Percentiles rank a stretch among this genome's conserved stretches.
These are phyloP conservation scores for Paraescarpia echinospica DNA, from an alignment of 1,140 invertebrate species.

Conservation along the genomic window DNA sequence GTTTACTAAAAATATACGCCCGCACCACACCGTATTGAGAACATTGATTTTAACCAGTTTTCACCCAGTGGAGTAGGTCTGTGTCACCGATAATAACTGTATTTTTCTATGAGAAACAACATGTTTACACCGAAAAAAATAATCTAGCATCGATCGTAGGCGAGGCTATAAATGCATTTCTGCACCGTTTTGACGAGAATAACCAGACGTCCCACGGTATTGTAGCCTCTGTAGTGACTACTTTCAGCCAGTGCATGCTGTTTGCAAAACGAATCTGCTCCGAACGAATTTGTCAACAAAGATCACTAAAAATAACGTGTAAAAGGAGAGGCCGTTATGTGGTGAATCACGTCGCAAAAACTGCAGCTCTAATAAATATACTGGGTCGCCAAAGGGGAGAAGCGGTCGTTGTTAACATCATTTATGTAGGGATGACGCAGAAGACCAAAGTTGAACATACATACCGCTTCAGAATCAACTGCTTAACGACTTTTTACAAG, in stretches of 20 bases:
- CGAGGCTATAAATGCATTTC: neutral
- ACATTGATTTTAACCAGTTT: neutral
- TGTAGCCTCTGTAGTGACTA: neutral
- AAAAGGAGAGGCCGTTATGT: neutral
- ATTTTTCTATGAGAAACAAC: neutral
- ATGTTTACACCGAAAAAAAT: neutral
- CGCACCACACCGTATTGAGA: neutral
- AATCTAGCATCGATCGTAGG: neutral
- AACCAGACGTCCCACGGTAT: neutral
- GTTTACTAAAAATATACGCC: too few species aligned
- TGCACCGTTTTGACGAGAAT: neutral
- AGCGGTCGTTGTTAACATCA: neutral
- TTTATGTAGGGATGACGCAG: neutral
- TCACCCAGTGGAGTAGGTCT: neutral
- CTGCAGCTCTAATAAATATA: neutral
- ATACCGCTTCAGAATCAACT: too few species aligned
- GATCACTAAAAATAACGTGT: neutral
- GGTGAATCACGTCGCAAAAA: neutral
- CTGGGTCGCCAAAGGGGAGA: neutral
- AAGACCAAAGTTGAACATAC: neutral
- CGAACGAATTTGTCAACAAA: neutral
- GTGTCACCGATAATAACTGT: neutral
- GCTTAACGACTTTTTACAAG: too few species aligned
- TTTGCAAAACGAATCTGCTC: neutral
- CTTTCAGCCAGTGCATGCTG: neutral